Percentiles rank a stretch among this genome's conserved stretches.
phyloP scores from a whole-genome alignment of 2,797 vertebrate species.

The Molossus alvarezi region DNA sequence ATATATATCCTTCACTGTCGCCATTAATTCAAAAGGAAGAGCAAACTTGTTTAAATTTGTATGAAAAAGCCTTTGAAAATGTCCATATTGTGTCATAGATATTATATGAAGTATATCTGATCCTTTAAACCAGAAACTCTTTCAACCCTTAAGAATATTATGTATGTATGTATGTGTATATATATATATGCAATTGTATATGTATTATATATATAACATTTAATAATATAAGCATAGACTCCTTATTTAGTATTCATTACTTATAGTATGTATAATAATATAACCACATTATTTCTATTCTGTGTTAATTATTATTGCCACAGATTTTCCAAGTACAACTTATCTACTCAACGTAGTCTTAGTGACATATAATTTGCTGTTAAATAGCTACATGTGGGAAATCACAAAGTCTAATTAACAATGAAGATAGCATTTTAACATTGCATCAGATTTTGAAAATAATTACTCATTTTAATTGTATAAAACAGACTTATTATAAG shows the following conservation, averaged over 20 bases:
- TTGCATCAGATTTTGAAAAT: background rate
- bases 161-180: too few relatives aligned
- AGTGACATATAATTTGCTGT: background rate
- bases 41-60: background rate
- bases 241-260: background rate
- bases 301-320: background rate
- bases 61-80: background rate
- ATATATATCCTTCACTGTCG: background rate
- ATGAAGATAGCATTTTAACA: background rate
- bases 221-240: background rate
- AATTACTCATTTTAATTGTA: slow-evolving; percentile 23
- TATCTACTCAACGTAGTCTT: background rate
- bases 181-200: background rate
- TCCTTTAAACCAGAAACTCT: background rate
- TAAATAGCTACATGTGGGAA: background rate
- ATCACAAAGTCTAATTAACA: background rate
- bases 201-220: background rate
- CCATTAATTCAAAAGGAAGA: background rate
- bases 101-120: background rate
- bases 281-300: background rate
- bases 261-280: background rate
- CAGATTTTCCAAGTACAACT: background rate
- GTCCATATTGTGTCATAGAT: background rate
- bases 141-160: background rate
- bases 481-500: slow-evolving; percentile 62